A percentile compares a stretch with the other conserved stretches of the same genome.
These are phyloP conservation scores for Xyliphius kryptos DNA, from an alignment of 2,113 vertebrate genomes.

Conservation along the genomic window DNA sequence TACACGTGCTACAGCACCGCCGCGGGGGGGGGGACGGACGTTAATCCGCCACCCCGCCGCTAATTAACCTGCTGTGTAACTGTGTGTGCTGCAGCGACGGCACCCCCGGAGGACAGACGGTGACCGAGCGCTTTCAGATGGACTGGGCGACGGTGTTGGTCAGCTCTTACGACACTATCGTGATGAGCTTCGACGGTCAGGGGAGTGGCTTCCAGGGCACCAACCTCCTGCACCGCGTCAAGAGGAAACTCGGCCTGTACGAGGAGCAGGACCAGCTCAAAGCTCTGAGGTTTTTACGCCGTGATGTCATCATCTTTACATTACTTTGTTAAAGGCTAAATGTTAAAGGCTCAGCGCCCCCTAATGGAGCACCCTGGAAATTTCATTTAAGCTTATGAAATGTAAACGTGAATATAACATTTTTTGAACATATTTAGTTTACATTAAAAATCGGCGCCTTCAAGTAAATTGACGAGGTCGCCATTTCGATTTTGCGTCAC, in stretches of 20 bases:
- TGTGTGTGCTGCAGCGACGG: slow-evolving; percentile 70
- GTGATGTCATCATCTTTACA: too few species aligned
- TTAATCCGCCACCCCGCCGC: neutral
- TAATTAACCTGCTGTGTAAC: neutral
- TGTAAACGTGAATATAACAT: too few species aligned
- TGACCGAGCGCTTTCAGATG: slow-evolving; percentile 81
- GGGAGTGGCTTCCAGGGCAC: slow-evolving; percentile 94
- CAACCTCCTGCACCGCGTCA: slow-evolving; percentile 83
- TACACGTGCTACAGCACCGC: neutral
- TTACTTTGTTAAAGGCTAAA: too few species aligned
- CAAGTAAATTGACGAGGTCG: too few species aligned
- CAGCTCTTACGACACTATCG: slow-evolving; percentile 80
- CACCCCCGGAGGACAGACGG: slow-evolving; percentile 82
- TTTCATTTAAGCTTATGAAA: too few species aligned
- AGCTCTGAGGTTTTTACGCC: slow-evolving; percentile 71
- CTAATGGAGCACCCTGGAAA: too few species aligned
- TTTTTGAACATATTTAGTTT: too few species aligned
- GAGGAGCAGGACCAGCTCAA: slow-evolving; percentile 86
- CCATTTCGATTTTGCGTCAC: too few species aligned
- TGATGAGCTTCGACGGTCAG: slow-evolving; percentile 82
- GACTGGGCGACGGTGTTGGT: slow-evolving; percentile 88
- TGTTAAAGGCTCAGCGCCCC: too few species aligned
- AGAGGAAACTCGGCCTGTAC: slow-evolving; percentile 70
- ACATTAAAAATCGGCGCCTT: too few species aligned
- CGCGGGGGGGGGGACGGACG: too few species aligned